phyloP scores from a whole-genome alignment of 2,113 vertebrate genomes.

The Nestor notabilis region DNA sequence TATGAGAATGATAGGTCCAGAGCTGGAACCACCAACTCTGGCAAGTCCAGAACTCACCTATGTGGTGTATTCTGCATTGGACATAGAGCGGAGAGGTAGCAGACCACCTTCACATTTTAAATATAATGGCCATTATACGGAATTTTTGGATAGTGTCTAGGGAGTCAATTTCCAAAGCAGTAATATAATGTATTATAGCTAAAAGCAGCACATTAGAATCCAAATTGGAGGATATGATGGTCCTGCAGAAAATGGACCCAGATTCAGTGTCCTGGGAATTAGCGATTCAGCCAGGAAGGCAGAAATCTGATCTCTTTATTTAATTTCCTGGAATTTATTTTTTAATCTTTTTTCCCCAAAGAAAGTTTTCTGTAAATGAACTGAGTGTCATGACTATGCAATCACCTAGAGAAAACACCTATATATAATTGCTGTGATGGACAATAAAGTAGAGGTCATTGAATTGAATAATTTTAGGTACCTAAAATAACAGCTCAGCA shows the following conservation, averaged over 20 bases:
- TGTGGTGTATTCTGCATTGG: not conserved
- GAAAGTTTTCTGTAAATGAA: not conserved
- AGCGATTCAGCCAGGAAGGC: not conserved
- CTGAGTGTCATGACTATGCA: not conserved
- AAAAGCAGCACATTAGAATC: not conserved
- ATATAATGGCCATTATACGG: not conserved
- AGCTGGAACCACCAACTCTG: not conserved
- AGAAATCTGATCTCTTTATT: not conserved
- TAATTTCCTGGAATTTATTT: not conserved
- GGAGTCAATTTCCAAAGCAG: not conserved
- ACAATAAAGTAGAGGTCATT: not conserved
- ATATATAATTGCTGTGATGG: fast-evolving
- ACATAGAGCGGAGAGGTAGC: not conserved
- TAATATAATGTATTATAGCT: not conserved
- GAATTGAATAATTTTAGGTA: not conserved
- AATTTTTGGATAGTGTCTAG: not conserved
- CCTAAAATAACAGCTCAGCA: not conserved
- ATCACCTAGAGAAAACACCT: not conserved
- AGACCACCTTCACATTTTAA: not conserved
- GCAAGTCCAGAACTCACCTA: not conserved
- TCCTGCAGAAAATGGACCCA: not conserved
- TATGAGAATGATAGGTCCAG: not conserved
- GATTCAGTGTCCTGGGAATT: not conserved
- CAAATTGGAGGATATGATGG: not conserved
- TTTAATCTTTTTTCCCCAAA: not conserved